phyloP scores from a whole-genome alignment of 2,113 vertebrate species.

The Myodes glareolus region DNA sequence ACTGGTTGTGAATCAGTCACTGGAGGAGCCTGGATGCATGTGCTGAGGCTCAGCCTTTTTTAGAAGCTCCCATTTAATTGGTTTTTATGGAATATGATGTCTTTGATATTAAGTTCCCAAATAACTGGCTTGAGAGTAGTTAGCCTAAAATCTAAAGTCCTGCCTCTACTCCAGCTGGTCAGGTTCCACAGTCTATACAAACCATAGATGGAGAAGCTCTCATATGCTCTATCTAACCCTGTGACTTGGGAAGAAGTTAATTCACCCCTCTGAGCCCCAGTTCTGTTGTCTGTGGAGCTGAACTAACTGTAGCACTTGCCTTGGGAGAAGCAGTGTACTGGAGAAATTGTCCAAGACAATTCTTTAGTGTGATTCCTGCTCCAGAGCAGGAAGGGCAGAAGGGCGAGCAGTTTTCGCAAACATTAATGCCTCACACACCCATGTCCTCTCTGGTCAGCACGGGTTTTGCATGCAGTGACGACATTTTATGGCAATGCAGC shows the following conservation, averaged over 20 bases:
- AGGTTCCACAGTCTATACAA: neutral
- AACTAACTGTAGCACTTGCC: neutral
- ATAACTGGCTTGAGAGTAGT: neutral
- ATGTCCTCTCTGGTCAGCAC: rapidly evolving
- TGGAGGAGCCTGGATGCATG: rapidly evolving
- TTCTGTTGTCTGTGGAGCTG: neutral
- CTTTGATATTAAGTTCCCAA: neutral
- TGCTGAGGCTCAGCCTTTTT: too few species aligned
- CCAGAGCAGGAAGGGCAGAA: neutral
- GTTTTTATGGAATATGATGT: neutral
- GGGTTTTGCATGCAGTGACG: neutral
- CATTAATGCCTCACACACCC: neutral
- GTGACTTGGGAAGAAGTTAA: neutral
- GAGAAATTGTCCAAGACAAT: neutral
- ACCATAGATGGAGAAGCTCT: neutral
- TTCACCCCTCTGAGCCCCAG: neutral
- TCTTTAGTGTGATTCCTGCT: neutral
- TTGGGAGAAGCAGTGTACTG: neutral
- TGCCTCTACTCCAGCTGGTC: rapidly evolving
- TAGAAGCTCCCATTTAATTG: neutral
- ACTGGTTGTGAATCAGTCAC: too few species aligned
- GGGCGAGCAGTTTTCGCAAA: rapidly evolving
- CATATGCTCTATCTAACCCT: neutral
- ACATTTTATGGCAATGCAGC: neutral
- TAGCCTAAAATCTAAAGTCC: neutral